phyloP scores from a whole-genome alignment of 2,113 vertebrate genomes.

The Shinisaurus crocodilurus region DNA sequence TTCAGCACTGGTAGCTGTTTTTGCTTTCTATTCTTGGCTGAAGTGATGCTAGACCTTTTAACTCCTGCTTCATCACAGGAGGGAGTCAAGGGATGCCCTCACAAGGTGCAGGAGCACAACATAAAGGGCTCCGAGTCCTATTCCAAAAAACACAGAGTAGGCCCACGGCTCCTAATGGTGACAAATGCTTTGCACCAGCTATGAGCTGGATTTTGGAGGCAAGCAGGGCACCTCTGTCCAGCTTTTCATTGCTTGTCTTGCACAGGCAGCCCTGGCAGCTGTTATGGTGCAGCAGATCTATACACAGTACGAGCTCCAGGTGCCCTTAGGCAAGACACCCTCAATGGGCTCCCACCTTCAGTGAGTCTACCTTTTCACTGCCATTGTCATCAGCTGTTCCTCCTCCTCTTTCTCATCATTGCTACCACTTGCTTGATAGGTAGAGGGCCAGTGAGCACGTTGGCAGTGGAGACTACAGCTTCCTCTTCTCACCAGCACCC shows the following conservation, averaged over 20 bases:
- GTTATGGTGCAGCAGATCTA: neutral
- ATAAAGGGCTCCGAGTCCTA: neutral
- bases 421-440: neutral
- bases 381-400: too few species aligned
- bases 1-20: neutral
- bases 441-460: too few species aligned
- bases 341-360: too few species aligned
- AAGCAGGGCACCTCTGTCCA: constrained; percentile 1
- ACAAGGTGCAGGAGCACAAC: neutral
- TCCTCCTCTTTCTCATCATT: neutral
- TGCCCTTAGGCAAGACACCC: too few species aligned
- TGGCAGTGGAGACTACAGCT: too few species aligned
- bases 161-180: neutral
- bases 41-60: neutral
- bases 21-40: neutral
- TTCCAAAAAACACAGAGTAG: neutral
- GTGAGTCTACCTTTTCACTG: too few species aligned
- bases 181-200: neutral
- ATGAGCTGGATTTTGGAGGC: neutral
- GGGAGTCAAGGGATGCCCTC: neutral
- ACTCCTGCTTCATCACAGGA: neutral
- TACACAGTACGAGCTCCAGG: neutral
- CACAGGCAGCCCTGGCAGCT: neutral
- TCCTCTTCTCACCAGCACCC: too few species aligned
- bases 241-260: neutral